phyloP scores from a whole-genome alignment of 2,888 invertebrate genomes.

The Hypomecis punctinalis region DNA sequence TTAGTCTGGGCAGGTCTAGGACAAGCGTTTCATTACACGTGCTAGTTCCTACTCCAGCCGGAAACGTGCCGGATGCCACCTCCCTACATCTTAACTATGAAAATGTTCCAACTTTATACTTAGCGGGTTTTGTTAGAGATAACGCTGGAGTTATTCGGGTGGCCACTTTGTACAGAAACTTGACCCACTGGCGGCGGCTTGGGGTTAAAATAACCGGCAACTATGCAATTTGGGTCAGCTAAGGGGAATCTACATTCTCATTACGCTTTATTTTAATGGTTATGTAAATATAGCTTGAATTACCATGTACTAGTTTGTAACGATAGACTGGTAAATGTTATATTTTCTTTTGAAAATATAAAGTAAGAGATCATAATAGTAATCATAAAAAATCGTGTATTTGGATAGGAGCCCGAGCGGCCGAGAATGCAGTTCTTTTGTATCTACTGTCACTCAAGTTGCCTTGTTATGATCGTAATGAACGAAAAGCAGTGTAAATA shows the following conservation, averaged over 20 bases:
- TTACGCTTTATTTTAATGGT: slow-evolving; percentile 35
- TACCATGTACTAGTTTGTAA: too few species aligned
- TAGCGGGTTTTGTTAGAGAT: slow-evolving; percentile 20
- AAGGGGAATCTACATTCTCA: slow-evolving; percentile 40
- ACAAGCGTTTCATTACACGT: too few species aligned
- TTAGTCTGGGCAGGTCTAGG: too few species aligned
- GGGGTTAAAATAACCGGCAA: slow-evolving; percentile 19
- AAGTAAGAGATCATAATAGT: too few species aligned
- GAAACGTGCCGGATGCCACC: slow-evolving; percentile 4
- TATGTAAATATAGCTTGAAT: background rate
- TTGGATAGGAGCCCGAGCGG: too few species aligned
- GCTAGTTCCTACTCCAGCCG: background rate
- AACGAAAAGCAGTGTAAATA: too few species aligned
- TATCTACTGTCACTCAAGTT: too few species aligned
- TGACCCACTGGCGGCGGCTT: slow-evolving; percentile 15
- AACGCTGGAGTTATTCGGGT: slow-evolving; percentile 24
- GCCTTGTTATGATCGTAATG: too few species aligned
- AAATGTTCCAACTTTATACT: slow-evolving; percentile 32
- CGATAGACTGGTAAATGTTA: too few species aligned
- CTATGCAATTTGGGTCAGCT: slow-evolving; percentile 18
- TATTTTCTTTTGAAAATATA: too few species aligned
- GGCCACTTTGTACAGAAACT: slow-evolving; percentile 28
- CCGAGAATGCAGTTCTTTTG: too few species aligned
- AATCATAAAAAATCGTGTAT: too few species aligned
- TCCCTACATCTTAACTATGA: slow-evolving; percentile 20